Evolutionary conservation across 2,888 invertebrate species (phyloP).

Genomic region (Lycia hirtaria): DNA sequence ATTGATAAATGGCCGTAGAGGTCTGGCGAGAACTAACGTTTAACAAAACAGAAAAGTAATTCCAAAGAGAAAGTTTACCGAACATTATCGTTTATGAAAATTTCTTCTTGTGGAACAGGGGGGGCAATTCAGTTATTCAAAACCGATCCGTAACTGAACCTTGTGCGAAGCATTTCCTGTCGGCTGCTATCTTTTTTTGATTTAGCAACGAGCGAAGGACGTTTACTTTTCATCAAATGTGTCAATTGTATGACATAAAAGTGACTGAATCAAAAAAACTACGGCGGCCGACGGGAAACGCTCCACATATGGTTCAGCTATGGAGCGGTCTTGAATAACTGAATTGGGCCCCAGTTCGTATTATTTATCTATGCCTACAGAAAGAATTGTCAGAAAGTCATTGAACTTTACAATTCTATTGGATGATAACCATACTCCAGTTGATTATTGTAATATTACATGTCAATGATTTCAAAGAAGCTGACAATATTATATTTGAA

Average conservation of each 20-base stretch:
- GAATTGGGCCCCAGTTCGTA: too few species aligned
- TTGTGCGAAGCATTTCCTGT: too few species aligned
- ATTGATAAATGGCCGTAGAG: constrained; percentile 22
- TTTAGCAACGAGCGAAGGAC: too few species aligned
- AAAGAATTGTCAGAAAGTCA: neutral
- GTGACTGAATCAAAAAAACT: too few species aligned
- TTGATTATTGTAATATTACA: neutral
- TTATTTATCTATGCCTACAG: neutral
- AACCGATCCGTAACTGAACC: too few species aligned
- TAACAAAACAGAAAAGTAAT: neutral
- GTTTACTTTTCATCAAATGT: too few species aligned
- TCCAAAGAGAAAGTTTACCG: constrained; percentile 10
- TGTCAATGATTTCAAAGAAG: neutral
- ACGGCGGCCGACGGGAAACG: too few species aligned
- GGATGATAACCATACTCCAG: neutral
- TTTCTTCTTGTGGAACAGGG: neutral
- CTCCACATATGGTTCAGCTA: too few species aligned
- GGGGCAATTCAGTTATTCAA: too few species aligned
- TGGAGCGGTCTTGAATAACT: too few species aligned
- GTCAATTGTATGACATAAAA: too few species aligned
- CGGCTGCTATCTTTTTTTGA: too few species aligned
- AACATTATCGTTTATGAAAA: constrained; percentile 6
- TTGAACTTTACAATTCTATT: constrained; percentile 3
- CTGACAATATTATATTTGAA: neutral
- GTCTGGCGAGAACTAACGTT: constrained; percentile 1